Conservation (phyloP, 2,797 vertebrate species). For the Mus minutoides region DNA sequence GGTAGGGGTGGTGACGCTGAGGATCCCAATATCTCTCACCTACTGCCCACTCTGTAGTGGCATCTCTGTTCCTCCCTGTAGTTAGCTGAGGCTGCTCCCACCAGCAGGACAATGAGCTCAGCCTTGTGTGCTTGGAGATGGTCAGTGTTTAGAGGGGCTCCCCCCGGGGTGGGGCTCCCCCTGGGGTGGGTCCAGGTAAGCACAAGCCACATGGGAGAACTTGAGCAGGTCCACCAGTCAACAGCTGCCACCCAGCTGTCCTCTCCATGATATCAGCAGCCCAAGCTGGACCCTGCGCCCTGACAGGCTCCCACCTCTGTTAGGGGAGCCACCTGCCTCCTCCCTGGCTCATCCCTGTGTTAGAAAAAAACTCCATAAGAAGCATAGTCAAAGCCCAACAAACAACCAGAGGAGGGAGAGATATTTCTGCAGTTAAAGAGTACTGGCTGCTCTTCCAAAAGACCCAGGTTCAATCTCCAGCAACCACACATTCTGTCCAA, state of each 20-base stretch:
- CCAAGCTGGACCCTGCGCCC: fast-evolving
- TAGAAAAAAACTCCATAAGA: neutral
- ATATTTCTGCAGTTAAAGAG: neutral
- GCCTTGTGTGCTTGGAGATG: neutral
- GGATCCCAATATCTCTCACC: neutral
- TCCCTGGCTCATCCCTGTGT: neutral
- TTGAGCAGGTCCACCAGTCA: fast-evolving
- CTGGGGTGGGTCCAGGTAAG: neutral
- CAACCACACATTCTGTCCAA: neutral
- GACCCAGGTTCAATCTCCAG: neutral
- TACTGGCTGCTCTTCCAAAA: neutral
- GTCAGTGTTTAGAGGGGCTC: neutral
- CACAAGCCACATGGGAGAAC: fast-evolving
- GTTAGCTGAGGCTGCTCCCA: neutral
- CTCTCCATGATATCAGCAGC: neutral
- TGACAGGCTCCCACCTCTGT: neutral
- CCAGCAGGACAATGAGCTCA: neutral
- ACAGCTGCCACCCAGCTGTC: fast-evolving
- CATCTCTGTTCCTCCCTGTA: neutral
- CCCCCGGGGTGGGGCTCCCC: neutral
- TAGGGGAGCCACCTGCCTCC: neutral
- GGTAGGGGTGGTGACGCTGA: no score
- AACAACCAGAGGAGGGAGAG: neutral
- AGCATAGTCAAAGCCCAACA: neutral
- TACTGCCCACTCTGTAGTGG: neutral